These are phyloP conservation scores for Cirrhinus molitorella DNA, from an alignment of 2,797 vertebrate genomes.

Conservation along the genomic window DNA sequence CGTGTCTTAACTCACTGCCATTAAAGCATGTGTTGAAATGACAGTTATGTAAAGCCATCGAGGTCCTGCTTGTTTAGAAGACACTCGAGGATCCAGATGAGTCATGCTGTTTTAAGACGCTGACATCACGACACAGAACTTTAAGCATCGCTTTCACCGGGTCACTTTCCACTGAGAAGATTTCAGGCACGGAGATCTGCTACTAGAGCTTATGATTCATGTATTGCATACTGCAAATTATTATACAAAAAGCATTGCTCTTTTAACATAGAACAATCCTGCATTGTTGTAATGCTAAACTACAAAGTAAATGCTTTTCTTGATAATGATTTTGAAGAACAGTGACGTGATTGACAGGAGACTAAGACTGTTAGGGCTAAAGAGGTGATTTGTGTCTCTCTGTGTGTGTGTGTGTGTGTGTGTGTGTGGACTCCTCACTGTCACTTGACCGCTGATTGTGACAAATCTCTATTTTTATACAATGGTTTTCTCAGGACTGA, in stretches of 20 bases:
- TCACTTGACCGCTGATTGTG: slow-evolving; percentile 27
- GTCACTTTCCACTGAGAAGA: background rate
- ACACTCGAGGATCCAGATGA: slow-evolving; percentile 58
- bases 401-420: background rate
- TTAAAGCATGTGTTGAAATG: slow-evolving; percentile 66
- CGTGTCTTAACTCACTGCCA: slow-evolving; percentile 72
- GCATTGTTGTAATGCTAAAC: background rate
- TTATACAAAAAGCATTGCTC: background rate
- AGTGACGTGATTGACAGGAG: background rate
- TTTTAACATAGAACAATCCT: background rate
- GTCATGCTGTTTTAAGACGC: slow-evolving; percentile 53
- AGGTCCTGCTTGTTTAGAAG: slow-evolving; percentile 62
- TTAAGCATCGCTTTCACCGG: slow-evolving; percentile 13
- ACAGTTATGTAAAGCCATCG: slow-evolving; percentile 69
- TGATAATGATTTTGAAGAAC: background rate
- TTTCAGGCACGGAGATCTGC: background rate
- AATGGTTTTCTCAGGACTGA: slow-evolving; percentile 55
- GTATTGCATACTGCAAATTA: background rate
- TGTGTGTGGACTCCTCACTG: background rate
- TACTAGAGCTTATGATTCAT: background rate
- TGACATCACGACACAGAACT: slow-evolving; percentile 53
- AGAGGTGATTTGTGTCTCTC: background rate
- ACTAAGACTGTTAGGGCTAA: background rate
- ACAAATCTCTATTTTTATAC: slow-evolving; percentile 63
- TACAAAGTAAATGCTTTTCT: background rate